Evolutionary conservation across 2,797 vertebrate genomes (phyloP), one percentile per base, ranked within the genome.

Genomic region (Cirrhinus mrigala): DNA sequence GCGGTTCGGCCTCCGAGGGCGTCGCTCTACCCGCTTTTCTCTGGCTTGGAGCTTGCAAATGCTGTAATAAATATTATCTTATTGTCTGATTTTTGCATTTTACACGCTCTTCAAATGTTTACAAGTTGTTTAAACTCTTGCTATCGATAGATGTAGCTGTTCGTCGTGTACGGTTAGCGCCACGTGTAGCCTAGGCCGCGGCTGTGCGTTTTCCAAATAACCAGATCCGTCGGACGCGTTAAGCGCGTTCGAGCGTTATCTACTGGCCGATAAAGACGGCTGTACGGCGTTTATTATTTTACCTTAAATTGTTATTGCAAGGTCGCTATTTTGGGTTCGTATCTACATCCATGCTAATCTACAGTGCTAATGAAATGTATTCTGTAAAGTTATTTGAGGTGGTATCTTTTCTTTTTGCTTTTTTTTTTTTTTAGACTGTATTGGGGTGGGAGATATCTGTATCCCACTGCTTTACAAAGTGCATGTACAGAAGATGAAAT

Each of bases 401-500:
- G 27, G 20, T 44, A 56, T 79, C 24, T 22, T 64, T 48, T 64
- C 2, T 37, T 5, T 68, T 66, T 33, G 2, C 0, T 2, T 37
- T 37, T 33, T 69, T 8, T 46, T 83, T n/a, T 78, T 83, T 50
- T 70, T 83, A 18, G 46, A 12, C 60, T 56, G 29, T 85, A 82
- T 64, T 0, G 29, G 8, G 7, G 37, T 60, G 54, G 29, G 56
- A 70, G 48, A 27, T 6, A 68, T 80, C 40, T 58, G 15, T 40
- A 40, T 80, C 71, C 8, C 85, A 11, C 88, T 84, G 70, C 87
- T 90, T 88, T 89, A 86, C 90, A 87, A 91, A 92, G 93, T 94
- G 93, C 93, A 93, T 95, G 93, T 94, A 95, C 94, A 94, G 93
- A 93, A 95, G 92, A 92, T 94, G 94, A 92, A 96, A 95, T 96